Conservation (phyloP, 2,113 vertebrate species). For the Heterotis niloticus region DNA sequence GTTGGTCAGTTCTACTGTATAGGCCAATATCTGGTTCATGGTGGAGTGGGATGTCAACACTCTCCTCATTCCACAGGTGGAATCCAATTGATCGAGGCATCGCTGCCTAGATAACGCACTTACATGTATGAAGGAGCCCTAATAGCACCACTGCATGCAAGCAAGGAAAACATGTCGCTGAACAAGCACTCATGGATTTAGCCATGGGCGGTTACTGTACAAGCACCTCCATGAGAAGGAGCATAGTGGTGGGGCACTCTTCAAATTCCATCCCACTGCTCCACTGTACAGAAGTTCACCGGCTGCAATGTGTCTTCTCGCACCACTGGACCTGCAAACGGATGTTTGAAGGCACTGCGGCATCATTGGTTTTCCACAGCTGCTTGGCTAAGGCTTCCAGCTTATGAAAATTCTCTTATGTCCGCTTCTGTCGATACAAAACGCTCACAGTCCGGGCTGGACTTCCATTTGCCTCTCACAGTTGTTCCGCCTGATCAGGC, state of each 20-base stretch:
- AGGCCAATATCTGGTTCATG: no score
- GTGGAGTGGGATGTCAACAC: no score
- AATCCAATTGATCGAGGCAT: no score
- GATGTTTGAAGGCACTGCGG: not conserved
- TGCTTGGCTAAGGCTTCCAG: not conserved
- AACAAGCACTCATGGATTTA: not conserved
- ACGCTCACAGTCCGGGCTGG: not conserved
- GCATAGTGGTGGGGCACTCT: no score
- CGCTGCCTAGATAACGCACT: no score
- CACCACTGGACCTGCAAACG: not conserved
- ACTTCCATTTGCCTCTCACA: not conserved
- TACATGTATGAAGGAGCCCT: no score
- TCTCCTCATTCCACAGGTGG: no score
- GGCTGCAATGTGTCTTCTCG: not conserved
- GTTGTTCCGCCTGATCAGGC: not conserved
- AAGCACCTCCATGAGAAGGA: not conserved
- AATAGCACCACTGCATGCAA: no score
- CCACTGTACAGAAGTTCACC: not conserved
- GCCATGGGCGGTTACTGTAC: not conserved
- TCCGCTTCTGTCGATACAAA: not conserved
- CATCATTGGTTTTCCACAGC: not conserved
- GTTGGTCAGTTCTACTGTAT: no score
- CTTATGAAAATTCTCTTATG: not conserved
- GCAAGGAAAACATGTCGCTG: no score
- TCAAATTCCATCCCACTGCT: not conserved